phyloP scores from a whole-genome alignment of 2,888 invertebrate species.

The Phortica okadai region DNA sequence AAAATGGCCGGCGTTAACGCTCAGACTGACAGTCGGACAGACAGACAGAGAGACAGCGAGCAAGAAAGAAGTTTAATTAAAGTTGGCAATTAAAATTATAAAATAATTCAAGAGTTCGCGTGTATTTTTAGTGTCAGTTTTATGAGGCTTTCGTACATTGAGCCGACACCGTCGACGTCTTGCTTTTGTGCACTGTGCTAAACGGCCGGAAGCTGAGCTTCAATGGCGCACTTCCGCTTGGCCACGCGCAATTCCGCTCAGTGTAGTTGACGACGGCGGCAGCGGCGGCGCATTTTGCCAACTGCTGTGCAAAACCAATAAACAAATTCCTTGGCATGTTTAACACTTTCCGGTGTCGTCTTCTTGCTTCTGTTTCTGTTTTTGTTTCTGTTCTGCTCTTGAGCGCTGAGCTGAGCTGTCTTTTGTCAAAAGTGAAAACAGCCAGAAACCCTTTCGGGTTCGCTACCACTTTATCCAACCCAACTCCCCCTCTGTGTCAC shows the following conservation, averaged over 20 bases:
- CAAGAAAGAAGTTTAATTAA: conserved; percentile 60
- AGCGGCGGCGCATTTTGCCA: neutral
- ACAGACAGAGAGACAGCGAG: too few species aligned
- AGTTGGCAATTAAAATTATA: conserved; percentile 66
- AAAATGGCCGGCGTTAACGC: conserved; percentile 45
- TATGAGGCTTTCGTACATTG: neutral
- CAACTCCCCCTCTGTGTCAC: conserved; percentile 6
- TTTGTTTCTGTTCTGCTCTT: conserved; percentile 37
- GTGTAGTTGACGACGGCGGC: neutral
- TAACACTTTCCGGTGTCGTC: conserved; percentile 67
- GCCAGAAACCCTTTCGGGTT: conserved; percentile 1
- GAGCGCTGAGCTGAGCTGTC: conserved; percentile 48
- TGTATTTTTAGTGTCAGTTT: conserved; percentile 37
- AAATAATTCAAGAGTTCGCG: conserved; percentile 33
- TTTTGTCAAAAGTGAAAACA: conserved; percentile 56
- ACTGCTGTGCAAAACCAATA: conserved; percentile 56
- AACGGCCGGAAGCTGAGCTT: neutral
- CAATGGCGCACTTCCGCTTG: neutral
- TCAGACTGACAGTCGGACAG: neutral
- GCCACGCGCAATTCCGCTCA: neutral
- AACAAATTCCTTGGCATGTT: conserved; percentile 72
- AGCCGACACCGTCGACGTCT: neutral
- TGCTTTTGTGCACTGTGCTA: neutral
- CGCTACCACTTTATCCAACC: neutral
- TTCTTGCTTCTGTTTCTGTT: conserved; percentile 46